Evolutionary conservation across 2,113 vertebrate species (phyloP).

Genomic region (Trachemys scripta): DNA sequence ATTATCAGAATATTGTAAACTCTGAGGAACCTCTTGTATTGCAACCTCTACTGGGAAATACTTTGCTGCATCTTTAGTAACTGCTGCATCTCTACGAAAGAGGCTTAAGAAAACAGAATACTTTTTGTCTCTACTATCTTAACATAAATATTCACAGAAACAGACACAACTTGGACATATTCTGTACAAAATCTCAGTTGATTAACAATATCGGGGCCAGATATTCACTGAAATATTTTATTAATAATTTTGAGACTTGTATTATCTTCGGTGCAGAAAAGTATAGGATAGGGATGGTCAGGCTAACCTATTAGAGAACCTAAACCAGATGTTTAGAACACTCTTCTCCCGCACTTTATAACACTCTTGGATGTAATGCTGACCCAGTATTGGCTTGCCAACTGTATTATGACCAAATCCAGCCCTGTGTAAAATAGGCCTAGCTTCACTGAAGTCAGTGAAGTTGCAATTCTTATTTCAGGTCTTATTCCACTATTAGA

Average conservation of each 20-base stretch:
- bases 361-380: background rate
- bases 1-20: background rate
- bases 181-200: background rate
- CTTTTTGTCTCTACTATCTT: background rate
- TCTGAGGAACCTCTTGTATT: background rate
- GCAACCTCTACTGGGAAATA: background rate
- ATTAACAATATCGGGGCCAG: background rate
- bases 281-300: background rate
- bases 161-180: background rate
- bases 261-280: background rate
- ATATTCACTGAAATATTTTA: background rate
- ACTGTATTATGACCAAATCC: background rate
- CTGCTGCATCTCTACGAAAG: background rate
- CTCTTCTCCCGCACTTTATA: background rate
- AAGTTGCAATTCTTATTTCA: background rate
- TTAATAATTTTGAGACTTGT: constrained; percentile 7
- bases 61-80: background rate
- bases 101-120: background rate
- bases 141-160: constrained; percentile 9
- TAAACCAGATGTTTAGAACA: background rate
- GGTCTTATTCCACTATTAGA: background rate
- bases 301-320: background rate
- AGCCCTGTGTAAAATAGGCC: background rate
- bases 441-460: background rate
- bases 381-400: background rate